These are phyloP conservation scores for Heliconius congener DNA, from an alignment of 1,140 invertebrate species.

Conservation along the genomic window DNA sequence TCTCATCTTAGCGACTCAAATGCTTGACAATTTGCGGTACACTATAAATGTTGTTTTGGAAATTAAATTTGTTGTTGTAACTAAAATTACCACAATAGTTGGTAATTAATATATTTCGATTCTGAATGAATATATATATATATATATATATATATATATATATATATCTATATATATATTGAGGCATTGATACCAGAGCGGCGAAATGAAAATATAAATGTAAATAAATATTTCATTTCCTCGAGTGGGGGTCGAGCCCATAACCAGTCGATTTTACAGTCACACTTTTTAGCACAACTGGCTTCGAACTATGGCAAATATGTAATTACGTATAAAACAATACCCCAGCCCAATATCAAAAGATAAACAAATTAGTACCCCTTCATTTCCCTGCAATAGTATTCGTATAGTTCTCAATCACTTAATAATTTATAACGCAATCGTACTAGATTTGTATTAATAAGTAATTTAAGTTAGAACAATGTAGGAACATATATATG, in stretches of 20 bases:
- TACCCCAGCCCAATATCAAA: not conserved
- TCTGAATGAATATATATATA: not conserved
- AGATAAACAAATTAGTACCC: not conserved
- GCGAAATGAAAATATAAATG: too few relatives aligned
- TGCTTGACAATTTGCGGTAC: conserved; percentile 41
- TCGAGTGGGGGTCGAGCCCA: too few relatives aligned
- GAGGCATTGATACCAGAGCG: too few relatives aligned
- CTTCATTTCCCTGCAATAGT: not conserved
- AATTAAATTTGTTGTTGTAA: not conserved
- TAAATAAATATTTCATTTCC: too few relatives aligned
- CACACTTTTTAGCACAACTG: too few relatives aligned
- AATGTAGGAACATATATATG: not conserved
- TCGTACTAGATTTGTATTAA: not conserved
- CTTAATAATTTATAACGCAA: not conserved
- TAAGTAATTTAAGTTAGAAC: not conserved
- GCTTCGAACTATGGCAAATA: too few relatives aligned
- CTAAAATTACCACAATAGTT: not conserved
- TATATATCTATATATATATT: too few relatives aligned
- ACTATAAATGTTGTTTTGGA: conserved; percentile 16
- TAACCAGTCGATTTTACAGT: too few relatives aligned
- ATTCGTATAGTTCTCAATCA: not conserved
- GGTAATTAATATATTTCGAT: not conserved
- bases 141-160: too few relatives aligned
- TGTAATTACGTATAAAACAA: too few relatives aligned
- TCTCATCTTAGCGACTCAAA: conserved; percentile 28